phyloP scores from a whole-genome alignment of 1,140 invertebrate genomes.

The Brachystomella parvula region DNA sequence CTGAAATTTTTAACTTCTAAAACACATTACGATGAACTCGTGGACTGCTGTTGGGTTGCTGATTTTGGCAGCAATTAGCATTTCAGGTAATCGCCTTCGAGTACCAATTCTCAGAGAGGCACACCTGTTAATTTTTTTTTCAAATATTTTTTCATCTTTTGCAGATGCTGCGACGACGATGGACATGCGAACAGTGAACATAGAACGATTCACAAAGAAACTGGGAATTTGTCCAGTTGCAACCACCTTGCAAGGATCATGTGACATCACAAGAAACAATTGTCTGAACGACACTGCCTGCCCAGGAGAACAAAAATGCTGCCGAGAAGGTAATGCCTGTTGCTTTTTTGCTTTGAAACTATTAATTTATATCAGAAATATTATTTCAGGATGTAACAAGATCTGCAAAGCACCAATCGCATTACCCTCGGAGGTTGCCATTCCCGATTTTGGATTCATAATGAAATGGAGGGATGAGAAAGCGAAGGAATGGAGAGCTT shows the following conservation, averaged over 20 bases:
- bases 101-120: no score
- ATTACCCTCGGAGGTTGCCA: background rate
- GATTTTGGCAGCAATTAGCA: no score
- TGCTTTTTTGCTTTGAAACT: background rate
- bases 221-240: background rate
- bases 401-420: background rate
- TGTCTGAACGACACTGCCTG: background rate
- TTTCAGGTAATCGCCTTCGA: no score
- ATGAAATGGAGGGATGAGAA: background rate
- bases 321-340: conserved; percentile 1
- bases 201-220: background rate
- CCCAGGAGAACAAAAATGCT: background rate
- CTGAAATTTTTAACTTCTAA: no score
- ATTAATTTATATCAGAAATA: background rate
- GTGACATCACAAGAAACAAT: background rate
- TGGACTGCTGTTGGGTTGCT: no score
- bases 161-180: no score
- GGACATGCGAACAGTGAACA: no score
- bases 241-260: background rate
- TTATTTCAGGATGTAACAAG: conserved; percentile 1
- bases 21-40: no score
- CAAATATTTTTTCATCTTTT: no score
- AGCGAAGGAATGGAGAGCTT: background rate
- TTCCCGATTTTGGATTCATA: background rate
- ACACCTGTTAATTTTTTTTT: no score